These are phyloP conservation scores for Tragelaphus imberbis DNA, from an alignment of 2,113 vertebrate species.

Conservation along the genomic window DNA sequence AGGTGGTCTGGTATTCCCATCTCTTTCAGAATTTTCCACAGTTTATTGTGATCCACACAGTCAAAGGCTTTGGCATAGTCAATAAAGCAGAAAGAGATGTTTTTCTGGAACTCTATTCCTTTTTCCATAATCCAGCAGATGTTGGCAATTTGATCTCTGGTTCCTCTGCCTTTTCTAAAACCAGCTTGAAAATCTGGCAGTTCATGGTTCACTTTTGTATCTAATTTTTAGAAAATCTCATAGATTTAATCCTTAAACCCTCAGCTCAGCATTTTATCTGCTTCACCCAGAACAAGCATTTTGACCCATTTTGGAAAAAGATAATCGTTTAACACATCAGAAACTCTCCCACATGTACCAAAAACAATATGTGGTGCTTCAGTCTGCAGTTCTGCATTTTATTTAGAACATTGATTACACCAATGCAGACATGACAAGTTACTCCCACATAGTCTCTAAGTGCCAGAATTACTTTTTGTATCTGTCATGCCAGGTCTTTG, in stretches of 20 bases:
- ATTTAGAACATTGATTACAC: neutral
- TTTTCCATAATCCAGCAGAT: no score
- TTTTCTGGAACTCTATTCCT: no score
- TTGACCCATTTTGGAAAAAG: neutral
- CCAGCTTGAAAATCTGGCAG: no score
- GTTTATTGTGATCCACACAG: no score
- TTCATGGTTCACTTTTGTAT: neutral
- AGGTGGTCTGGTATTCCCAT: no score
- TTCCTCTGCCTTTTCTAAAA: no score
- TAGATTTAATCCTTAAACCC: neutral
- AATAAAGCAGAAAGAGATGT: no score
- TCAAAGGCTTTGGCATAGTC: no score
- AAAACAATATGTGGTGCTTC: neutral
- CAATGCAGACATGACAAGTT: neutral
- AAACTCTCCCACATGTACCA: neutral
- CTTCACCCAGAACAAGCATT: neutral
- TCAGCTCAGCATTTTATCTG: neutral
- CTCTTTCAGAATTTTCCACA: no score
- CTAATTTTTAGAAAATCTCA: neutral
- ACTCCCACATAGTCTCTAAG: neutral
- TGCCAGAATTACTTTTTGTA: neutral
- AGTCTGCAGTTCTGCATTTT: fast-evolving
- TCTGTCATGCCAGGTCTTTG: neutral
- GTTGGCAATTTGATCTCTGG: no score
- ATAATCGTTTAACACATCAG: neutral